Percentiles rank a stretch among this genome's conserved stretches.
phyloP scores from a whole-genome alignment of 2,888 invertebrate species.

The Apamea crenata region DNA sequence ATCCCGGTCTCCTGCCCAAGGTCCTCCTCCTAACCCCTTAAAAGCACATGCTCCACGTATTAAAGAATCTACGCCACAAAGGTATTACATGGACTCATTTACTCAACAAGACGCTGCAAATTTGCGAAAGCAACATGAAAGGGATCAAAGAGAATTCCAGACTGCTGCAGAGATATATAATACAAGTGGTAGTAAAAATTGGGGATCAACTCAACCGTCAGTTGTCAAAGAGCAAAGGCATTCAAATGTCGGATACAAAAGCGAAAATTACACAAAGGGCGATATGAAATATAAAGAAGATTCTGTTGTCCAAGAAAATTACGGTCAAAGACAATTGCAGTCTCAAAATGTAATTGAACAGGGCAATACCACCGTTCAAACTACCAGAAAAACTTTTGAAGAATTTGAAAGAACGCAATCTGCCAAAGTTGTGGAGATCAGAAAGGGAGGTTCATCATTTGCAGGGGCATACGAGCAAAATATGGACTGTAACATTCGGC shows the following conservation, averaged over 20 bases:
- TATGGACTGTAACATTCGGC: constrained; percentile 80
- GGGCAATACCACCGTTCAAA: constrained; percentile 91
- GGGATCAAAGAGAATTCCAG: constrained; percentile 83
- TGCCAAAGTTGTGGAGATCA: constrained; percentile 92
- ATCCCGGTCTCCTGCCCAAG: constrained; percentile 93
- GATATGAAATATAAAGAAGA: constrained; percentile 83
- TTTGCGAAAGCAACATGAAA: constrained; percentile 86
- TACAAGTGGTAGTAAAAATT: constrained; percentile 76
- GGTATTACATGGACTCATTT: constrained; percentile 79
- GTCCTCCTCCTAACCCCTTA: constrained; percentile 92
- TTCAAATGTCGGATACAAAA: constrained; percentile 87
- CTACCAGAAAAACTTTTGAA: constrained; percentile 92
- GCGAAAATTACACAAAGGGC: constrained; percentile 85
- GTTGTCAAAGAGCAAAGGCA: constrained; percentile 86
- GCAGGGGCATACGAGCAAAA: constrained; percentile 77
- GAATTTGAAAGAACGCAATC: constrained; percentile 92
- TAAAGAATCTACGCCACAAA: constrained; percentile 87
- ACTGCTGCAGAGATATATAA: constrained; percentile 79
- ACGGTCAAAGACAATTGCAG: constrained; percentile 84
- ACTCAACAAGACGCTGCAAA: constrained; percentile 79
- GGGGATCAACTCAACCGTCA: constrained; percentile 85
- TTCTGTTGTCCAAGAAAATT: constrained; percentile 83
- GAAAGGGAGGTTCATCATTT: constrained; percentile 85
- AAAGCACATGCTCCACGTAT: constrained; percentile 92
- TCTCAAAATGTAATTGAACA: constrained; percentile 89